A percentile compares a stretch with the other conserved stretches of the same genome.
These are phyloP conservation scores for Sminthurides aquaticus DNA, from an alignment of 2,888 invertebrate genomes.

Conservation along the genomic window DNA sequence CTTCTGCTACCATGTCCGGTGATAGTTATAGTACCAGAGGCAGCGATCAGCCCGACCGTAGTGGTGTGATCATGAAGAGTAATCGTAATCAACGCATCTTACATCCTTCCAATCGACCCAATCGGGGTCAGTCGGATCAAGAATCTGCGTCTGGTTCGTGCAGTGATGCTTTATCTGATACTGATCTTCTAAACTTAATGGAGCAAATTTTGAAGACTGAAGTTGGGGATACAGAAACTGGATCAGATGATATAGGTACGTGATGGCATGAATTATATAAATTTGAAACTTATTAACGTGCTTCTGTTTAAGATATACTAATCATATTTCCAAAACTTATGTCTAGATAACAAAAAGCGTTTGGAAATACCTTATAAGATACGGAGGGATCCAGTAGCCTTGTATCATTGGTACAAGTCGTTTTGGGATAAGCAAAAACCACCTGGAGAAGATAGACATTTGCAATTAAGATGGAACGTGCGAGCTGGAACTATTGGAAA, in stretches of 20 bases:
- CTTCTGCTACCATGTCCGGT: background rate
- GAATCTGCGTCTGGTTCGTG: background rate
- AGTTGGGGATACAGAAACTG: background rate
- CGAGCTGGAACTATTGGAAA: constrained; percentile 26
- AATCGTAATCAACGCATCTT: background rate
- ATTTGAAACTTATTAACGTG: too few relatives aligned
- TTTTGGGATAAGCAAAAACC: constrained; percentile 38
- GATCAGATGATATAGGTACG: constrained; percentile 1
- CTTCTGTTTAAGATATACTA: too few relatives aligned
- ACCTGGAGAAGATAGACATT: constrained; percentile 39
- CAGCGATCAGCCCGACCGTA: background rate
- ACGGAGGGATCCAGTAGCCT: constrained; percentile 34
- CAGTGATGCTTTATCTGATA: constrained; percentile 10
- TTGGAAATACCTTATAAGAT: constrained; percentile 17
- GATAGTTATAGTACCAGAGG: background rate
- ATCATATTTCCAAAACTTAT: too few relatives aligned
- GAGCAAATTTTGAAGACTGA: constrained; percentile 12
- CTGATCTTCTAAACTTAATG: constrained; percentile 16
- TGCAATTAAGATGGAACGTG: constrained; percentile 41
- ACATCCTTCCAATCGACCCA: background rate
- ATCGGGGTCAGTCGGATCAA: background rate
- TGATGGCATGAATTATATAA: too few relatives aligned
- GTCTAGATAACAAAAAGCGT: constrained; percentile 4
- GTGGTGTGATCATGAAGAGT: too few relatives aligned
- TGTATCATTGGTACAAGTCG: constrained; percentile 40